Evolutionary conservation across 2,888 invertebrate genomes (phyloP).

Genomic region (Xylocampa areola): DNA sequence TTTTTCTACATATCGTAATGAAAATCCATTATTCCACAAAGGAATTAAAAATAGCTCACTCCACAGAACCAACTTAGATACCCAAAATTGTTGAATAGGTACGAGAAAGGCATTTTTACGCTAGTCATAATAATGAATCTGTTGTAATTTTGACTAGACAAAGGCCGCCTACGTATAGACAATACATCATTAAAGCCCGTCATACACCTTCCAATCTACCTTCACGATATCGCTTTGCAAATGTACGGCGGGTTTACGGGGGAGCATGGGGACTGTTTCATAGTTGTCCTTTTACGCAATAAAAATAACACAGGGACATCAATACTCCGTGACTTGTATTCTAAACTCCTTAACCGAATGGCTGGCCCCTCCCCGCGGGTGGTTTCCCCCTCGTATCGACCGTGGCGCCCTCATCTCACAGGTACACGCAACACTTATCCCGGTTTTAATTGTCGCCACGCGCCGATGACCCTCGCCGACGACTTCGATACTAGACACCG

Average conservation of each 20-base stretch:
- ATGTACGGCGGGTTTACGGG: conserved; percentile 38
- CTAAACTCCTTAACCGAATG: conserved; percentile 86
- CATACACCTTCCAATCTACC: conserved; percentile 28
- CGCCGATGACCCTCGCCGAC: conserved; percentile 82
- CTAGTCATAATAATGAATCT: conserved; percentile 11
- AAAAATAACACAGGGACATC: conserved; percentile 76
- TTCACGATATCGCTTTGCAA: conserved; percentile 16
- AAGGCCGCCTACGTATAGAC: conserved; percentile 38
- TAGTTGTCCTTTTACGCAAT: conserved; percentile 52
- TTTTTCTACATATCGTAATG: conserved; percentile 42
- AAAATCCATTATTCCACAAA: conserved; percentile 31
- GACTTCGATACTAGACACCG: conserved; percentile 66
- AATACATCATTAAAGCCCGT: conserved; percentile 34
- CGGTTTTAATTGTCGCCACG: conserved; percentile 89
- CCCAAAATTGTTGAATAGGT: conserved; percentile 6
- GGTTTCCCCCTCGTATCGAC: conserved; percentile 83
- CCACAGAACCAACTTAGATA: not conserved
- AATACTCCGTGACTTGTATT: conserved; percentile 85
- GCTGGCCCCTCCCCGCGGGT: conserved; percentile 69
- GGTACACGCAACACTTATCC: conserved; percentile 89
- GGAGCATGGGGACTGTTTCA: conserved; percentile 51
- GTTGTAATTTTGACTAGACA: conserved; percentile 17
- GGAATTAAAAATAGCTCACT: conserved; percentile 20
- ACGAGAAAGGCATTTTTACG: conserved; percentile 9
- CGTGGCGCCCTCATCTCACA: conserved; percentile 88